Conservation (phyloP, 2,797 vertebrate genomes). For the Steatocranus sp. region DNA sequence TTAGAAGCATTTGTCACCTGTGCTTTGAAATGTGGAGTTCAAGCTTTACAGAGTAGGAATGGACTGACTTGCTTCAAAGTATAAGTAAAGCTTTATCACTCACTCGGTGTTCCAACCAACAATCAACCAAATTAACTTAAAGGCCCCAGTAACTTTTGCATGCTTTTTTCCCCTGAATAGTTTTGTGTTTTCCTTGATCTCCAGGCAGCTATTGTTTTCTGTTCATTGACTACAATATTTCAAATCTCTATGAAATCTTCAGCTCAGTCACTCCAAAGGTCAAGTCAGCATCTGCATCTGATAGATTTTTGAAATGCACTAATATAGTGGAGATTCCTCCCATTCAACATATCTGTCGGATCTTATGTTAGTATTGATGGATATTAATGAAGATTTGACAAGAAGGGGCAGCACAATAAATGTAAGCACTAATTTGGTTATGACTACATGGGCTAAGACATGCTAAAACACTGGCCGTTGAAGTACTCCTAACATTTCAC, state of each 20-base stretch:
- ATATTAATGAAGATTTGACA: background rate
- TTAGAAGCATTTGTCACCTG: background rate
- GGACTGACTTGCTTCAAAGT: background rate
- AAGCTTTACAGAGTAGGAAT: background rate
- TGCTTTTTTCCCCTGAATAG: background rate
- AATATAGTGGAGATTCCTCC: background rate
- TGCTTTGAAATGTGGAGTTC: background rate
- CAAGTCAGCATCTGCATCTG: background rate
- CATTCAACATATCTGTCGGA: background rate
- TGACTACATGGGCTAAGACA: background rate
- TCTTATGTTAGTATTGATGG: background rate
- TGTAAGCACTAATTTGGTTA: background rate
- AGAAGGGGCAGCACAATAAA: background rate
- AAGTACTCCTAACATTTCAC: background rate
- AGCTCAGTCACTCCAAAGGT: background rate
- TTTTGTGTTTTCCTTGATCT: background rate
- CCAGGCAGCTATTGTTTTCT: background rate
- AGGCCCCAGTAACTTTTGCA: background rate
- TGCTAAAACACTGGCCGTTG: background rate
- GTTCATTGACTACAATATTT: background rate
- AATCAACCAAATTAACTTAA: background rate
- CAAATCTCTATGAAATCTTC: background rate
- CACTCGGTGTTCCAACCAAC: background rate
- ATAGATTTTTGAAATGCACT: background rate
- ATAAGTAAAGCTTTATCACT: background rate